Evolutionary conservation across 2,797 vertebrate genomes (phyloP).

Genomic region (Myripristis jacobus): DNA sequence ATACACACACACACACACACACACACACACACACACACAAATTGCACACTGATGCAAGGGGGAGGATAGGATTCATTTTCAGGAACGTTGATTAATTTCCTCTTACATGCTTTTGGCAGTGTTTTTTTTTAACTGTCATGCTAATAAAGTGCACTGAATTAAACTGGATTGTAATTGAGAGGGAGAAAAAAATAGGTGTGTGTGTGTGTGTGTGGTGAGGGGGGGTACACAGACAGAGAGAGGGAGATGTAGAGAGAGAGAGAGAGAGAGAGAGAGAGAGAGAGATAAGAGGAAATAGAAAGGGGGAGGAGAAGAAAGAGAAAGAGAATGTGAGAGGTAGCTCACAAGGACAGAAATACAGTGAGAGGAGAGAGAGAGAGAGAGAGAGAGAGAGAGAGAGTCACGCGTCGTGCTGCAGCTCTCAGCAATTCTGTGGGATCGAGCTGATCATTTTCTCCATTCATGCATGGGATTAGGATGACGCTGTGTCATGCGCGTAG

Average conservation of each 20-base stretch:
- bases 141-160: too few relatives aligned
- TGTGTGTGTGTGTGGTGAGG: too few relatives aligned
- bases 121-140: neutral
- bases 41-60: neutral
- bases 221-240: too few relatives aligned
- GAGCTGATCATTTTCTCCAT: slow-evolving; percentile 39
- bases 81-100: too few relatives aligned
- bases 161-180: too few relatives aligned
- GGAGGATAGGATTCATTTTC: too few relatives aligned
- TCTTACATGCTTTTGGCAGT: too few relatives aligned
- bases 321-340: neutral
- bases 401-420: neutral
- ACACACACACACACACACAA: neutral
- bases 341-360: neutral
- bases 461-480: slow-evolving; percentile 50
- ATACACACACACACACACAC: neutral
- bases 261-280: neutral
- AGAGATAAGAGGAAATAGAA: neutral
- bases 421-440: slow-evolving; percentile 5
- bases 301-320: too few relatives aligned
- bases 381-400: neutral
- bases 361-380: neutral
- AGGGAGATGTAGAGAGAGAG: too few relatives aligned
- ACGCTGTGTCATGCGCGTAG: slow-evolving; percentile 26
- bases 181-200: too few relatives aligned